A percentile compares a stretch with the other conserved stretches of the same genome.
Conservation (phyloP, 2,888 invertebrate species). For the Epirrita christyi region DNA sequence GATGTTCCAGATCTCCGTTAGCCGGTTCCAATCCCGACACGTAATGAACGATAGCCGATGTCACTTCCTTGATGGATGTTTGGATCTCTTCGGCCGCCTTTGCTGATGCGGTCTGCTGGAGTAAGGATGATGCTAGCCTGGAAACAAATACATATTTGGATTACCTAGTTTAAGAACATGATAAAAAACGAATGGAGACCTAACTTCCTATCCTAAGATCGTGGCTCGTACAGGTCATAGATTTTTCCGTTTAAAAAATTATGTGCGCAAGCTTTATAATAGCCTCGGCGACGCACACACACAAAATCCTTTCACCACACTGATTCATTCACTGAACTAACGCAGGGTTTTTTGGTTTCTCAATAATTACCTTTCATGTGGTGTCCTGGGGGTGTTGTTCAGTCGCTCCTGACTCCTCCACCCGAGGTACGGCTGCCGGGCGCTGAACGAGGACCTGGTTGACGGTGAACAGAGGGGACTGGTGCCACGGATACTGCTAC, state of each 20-base stretch:
- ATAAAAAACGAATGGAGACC: too few species aligned
- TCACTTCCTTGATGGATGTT: constrained; percentile 95
- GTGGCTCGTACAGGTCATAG: too few species aligned
- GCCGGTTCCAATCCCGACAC: constrained; percentile 89
- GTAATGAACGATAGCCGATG: constrained; percentile 96
- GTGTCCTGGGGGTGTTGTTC: constrained; percentile 91
- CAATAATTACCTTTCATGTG: constrained; percentile 88
- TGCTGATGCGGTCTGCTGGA: constrained; percentile 79
- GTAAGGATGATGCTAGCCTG: constrained; percentile 88
- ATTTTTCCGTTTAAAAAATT: too few species aligned
- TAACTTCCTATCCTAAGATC: too few species aligned
- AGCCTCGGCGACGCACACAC: too few species aligned
- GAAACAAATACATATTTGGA: constrained; percentile 32
- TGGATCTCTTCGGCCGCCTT: constrained; percentile 89
- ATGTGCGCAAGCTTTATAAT: too few species aligned
- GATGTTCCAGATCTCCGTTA: constrained; percentile 83
- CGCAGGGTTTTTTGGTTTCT: too few species aligned
- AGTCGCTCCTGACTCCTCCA: constrained; percentile 95
- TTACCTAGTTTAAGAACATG: neutral
- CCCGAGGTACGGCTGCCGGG: constrained; percentile 94
- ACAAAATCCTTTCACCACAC: too few species aligned
- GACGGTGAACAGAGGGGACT: constrained; percentile 88
- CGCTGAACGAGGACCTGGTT: constrained; percentile 90
- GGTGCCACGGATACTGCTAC: constrained; percentile 89
- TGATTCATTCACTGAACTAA: too few species aligned